Evolutionary conservation across 2,888 invertebrate species (phyloP).

Genomic region (Yponomeuta cagnagella): DNA sequence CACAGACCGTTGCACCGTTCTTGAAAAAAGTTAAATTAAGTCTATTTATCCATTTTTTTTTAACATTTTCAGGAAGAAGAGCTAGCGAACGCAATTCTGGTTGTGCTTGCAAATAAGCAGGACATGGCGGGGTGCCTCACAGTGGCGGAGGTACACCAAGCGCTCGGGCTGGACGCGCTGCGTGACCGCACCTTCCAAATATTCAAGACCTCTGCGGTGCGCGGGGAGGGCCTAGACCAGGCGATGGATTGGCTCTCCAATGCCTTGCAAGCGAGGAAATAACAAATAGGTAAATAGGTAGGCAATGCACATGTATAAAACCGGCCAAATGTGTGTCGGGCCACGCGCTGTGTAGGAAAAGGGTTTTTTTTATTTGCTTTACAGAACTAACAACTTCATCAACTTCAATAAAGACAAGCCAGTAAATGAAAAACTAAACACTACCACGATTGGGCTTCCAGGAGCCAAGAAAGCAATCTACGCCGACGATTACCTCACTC

Average conservation of each 20-base stretch:
- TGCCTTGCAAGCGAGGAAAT: conserved; percentile 92
- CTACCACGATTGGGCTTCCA: no score
- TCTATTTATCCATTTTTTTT: no score
- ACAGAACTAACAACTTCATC: no score
- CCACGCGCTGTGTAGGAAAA: no score
- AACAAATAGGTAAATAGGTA: conserved; percentile 47
- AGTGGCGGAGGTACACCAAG: conserved; percentile 97
- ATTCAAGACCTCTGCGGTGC: conserved; percentile 98
- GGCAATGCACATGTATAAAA: neutral
- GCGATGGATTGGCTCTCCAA: conserved; percentile 99
- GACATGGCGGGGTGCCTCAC: conserved; percentile 99
- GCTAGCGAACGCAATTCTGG: conserved; percentile 94
- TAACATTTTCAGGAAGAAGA: conserved; percentile 89
- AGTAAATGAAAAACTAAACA: no score
- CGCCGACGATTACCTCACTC: no score
- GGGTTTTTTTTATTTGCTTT: no score
- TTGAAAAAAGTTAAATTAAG: no score
- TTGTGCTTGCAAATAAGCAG: conserved; percentile 99
- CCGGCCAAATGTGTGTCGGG: no score
- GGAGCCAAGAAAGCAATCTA: no score
- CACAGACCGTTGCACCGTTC: no score
- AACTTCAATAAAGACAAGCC: no score
- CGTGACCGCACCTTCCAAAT: conserved; percentile 99
- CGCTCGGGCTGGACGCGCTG: conserved; percentile 94
- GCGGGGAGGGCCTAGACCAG: conserved; percentile 98